Evolutionary conservation across 2,888 invertebrate species (phyloP), one percentile per base, ranked within the genome.

Genomic region (Colostygia pectinataria): DNA sequence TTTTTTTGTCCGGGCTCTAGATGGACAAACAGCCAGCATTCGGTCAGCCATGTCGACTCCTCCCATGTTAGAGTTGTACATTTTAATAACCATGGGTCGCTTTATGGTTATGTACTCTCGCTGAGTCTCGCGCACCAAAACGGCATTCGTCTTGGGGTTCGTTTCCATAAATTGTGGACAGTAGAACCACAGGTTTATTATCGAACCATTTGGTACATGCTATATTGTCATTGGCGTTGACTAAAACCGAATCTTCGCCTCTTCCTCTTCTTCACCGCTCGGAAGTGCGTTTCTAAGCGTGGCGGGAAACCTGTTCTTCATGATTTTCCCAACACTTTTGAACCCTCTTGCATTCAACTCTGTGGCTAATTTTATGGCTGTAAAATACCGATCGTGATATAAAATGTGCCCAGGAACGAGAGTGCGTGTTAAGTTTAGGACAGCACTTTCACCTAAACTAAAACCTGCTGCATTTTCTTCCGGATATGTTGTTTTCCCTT

Each of bases 1-100:
- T 32, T 59, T 57, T 24, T 42, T 42, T 33, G 42, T 24, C 9
- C 32, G 41, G 32, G 40, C 42, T 18, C 41, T 47, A 15, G 52
- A 58, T 24, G 59, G 55, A 33, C 59, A 59, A 4, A 63, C 52
- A 14, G 56, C 39, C 6, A 59, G 28, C 41, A 59, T 24, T 12
- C 59, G 34, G 13, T 59, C 57, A 3, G 57, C 53, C 15, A 59
- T 34, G 33, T 55, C 52, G 7, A 62, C 56, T 6, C 62, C 62
- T 7, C 56, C 56, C 53, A 56, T 55, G 7, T 56, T 56, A 10
- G 33, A 14, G 28, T 56, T 59, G 12, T 45, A 51, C 14, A 18
- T 39, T 33, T 31, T 15, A n/a, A 41, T 24, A 23, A 47, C 40
- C 9, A 14, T 31, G 12, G 39, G 40, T 10, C 47, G 28, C 10